Conservation (phyloP, 2,888 invertebrate species). For the Apamea sordens region DNA sequence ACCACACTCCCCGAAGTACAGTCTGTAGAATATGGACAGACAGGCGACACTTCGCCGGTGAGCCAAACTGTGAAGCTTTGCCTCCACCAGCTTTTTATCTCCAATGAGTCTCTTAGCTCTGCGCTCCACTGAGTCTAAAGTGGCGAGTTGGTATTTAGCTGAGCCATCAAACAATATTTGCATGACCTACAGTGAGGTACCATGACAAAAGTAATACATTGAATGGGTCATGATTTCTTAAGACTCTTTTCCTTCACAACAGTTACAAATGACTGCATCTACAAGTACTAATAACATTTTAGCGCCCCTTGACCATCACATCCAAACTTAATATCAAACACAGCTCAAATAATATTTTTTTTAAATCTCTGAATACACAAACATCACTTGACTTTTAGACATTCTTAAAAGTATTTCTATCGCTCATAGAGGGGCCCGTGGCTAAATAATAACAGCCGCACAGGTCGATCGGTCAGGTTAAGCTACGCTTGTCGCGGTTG, state of each 20-base stretch:
- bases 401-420: constrained; percentile 16
- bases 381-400: constrained; percentile 6
- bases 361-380: background rate
- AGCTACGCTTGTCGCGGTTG: no score
- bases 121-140: no score
- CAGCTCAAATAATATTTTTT: background rate
- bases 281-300: constrained; percentile 31
- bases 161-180: constrained; percentile 35
- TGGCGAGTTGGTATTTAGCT: no score
- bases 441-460: no score
- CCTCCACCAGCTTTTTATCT: no score
- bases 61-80: no score
- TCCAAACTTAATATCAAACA: constrained; percentile 29
- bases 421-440: no score
- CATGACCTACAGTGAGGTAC: background rate
- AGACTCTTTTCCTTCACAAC: constrained; percentile 37
- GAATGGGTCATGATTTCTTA: constrained; percentile 21
- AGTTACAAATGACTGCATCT: constrained; percentile 24
- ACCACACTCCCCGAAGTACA: no score
- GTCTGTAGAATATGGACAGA: no score
- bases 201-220: constrained; percentile 10
- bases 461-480: no score
- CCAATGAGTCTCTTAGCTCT: no score
- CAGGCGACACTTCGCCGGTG: no score
- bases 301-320: constrained; percentile 28